Evolutionary conservation across 2,113 vertebrate species (phyloP), one percentile per base, ranked within the genome.

Genomic region (Misgurnus anguillicaudatus): DNA sequence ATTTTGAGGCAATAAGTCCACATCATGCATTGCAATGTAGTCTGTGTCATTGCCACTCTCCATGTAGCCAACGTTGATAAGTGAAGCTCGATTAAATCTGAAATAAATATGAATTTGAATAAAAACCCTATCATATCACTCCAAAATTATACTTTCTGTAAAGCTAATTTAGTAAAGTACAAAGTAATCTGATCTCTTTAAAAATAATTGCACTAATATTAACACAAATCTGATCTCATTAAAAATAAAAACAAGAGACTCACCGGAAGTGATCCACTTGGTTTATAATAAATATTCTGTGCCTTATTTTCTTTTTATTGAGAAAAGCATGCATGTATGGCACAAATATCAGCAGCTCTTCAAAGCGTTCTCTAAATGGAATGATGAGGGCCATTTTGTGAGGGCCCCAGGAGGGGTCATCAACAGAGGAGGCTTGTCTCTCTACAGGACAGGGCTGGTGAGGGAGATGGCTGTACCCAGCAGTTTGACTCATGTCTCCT

Each of bases 1-100:
- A 0, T 98, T 99, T 75, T 94, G 93, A 2, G 98, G 98, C 78
- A 99, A 90, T 87, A 99, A 92, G 87, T 99, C 98, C 11, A 99
- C 97, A 0, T 99, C 98, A 0, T 99, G 98, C 98, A 99, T 99
- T 0, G 98, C 98, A 2, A 99, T 93, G 90, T 99, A 99, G 89
- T 99, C 98, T 0, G 96, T 99, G 90, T 96, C 92, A 0, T 99
- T 98, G 1, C 94, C 90, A 0, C 96, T 99, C 91, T 98, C 97
- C 89, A 94, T 77, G 88, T 95, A 96, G 67, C 98, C 98, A 84
- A 94, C 96, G 0, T 99, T 99, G 88, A 99, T 97, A 80, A 99
- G 91, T 0, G 98, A 96, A 0, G 98, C 98, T 63, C 98, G 92
- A 87, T 99, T 99, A 82, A 99, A 99, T 71, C 98, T 99, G 88